phyloP scores from a whole-genome alignment of 2,113 vertebrate species.

The Onychostruthus taczanowskii region DNA sequence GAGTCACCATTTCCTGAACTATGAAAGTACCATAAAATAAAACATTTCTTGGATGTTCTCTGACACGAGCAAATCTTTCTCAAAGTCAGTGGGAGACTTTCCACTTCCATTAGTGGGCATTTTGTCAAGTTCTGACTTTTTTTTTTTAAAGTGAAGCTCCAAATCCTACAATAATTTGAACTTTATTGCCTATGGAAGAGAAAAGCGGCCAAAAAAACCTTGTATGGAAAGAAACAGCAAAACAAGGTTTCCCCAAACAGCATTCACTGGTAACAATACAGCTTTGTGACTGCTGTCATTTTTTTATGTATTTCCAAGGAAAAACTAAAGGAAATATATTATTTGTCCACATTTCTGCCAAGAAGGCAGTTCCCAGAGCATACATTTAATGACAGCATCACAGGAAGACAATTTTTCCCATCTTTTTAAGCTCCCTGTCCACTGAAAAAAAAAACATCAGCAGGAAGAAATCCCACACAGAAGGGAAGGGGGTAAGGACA shows the following conservation, averaged over 20 bases:
- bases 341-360: conserved; percentile 2
- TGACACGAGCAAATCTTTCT: not conserved
- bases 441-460: not conserved
- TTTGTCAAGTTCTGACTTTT: not conserved
- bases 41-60: not conserved
- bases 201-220: not conserved
- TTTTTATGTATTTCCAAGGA: not conserved
- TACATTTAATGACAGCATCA: conserved; percentile 4
- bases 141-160: not conserved
- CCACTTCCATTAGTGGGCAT: not conserved
- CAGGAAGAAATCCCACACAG: conserved; percentile 19
- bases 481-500: not conserved
- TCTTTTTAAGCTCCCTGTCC: not conserved
- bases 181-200: not conserved
- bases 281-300: not conserved
- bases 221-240: not conserved
- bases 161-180: not conserved
- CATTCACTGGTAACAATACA: not conserved
- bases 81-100: not conserved
- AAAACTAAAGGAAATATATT: not conserved
- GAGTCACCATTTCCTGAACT: not conserved
- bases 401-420: not conserved
- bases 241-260: not conserved
- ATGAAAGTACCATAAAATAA: not conserved
- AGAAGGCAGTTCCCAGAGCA: not conserved